Conservation (phyloP, 2,888 invertebrate species). For the Cerceris rybyensis region DNA sequence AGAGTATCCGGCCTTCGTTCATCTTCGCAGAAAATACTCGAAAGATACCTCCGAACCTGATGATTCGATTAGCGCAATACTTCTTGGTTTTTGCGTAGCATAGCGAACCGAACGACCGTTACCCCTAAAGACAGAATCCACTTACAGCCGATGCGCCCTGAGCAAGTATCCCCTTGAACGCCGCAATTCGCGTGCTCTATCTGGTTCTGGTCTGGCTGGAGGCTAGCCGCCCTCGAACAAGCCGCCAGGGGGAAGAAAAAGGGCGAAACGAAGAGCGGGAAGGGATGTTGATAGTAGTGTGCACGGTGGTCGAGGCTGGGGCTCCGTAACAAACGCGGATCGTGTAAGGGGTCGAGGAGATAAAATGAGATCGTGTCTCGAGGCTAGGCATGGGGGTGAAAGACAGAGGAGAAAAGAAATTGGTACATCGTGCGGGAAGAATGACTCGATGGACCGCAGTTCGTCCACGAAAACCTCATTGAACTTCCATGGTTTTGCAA, state of each 20-base stretch:
- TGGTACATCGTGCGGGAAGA: constrained; percentile 78
- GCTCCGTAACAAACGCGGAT: constrained; percentile 78
- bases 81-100: background rate
- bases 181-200: constrained; percentile 77
- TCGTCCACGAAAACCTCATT: background rate
- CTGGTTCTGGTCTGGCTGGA: constrained; percentile 72
- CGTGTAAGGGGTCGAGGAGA: constrained; percentile 79
- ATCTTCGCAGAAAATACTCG: too few relatives aligned
- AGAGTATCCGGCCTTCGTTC: too few relatives aligned
- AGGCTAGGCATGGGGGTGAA: constrained; percentile 62
- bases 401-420: constrained; percentile 77
- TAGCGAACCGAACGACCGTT: constrained; percentile 18
- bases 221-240: constrained; percentile 68
- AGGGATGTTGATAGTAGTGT: constrained; percentile 49
- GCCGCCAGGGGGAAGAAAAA: constrained; percentile 43
- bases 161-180: constrained; percentile 65
- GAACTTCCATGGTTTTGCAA: constrained; percentile 8
- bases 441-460: constrained; percentile 58
- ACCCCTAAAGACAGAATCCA: constrained; percentile 69
- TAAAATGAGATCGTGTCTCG: constrained; percentile 81
- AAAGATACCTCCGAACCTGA: too few relatives aligned
- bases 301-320: constrained; percentile 59
- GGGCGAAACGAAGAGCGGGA: constrained; percentile 9
- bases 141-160: constrained; percentile 68
- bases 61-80: background rate